Conservation (phyloP, 2,113 vertebrate species). For the Cinclus cinclus region DNA sequence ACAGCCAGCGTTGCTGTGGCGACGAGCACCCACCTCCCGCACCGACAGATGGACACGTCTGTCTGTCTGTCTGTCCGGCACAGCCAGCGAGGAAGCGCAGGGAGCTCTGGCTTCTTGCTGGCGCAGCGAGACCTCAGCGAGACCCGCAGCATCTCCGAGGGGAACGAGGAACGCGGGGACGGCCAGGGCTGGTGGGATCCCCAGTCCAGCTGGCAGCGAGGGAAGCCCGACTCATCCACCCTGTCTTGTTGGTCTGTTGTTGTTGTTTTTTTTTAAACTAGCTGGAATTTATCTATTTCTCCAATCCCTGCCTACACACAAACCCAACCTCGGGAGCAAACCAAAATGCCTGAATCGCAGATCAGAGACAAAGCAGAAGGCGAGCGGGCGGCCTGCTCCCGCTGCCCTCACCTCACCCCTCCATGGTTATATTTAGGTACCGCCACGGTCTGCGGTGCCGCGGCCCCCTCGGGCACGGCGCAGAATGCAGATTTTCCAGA, state of each 20-base stretch:
- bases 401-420: slow-evolving; percentile 59
- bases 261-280: neutral
- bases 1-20: neutral
- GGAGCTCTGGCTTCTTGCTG: neutral
- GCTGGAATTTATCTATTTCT: slow-evolving; percentile 15
- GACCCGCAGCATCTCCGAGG: neutral
- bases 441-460: slow-evolving; percentile 29
- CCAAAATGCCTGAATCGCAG: neutral
- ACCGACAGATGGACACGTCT: neutral
- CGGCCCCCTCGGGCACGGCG: slow-evolving; percentile 39
- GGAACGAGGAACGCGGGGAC: fast-evolving
- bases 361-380: slow-evolving; percentile 45
- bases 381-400: neutral
- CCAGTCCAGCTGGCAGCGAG: neutral
- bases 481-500: slow-evolving; percentile 55
- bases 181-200: neutral
- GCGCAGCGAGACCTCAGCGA: fast-evolving
- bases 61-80: neutral
- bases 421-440: slow-evolving; percentile 52
- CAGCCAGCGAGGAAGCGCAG: neutral
- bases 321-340: slow-evolving; percentile 1
- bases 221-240: neutral
- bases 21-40: neutral
- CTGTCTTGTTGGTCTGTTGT: neutral
- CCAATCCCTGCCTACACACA: slow-evolving; percentile 37